A percentile compares a stretch with the other conserved stretches of the same genome.
phyloP scores from a whole-genome alignment of 2,888 invertebrate genomes.

The Trissolcus japonicus region DNA sequence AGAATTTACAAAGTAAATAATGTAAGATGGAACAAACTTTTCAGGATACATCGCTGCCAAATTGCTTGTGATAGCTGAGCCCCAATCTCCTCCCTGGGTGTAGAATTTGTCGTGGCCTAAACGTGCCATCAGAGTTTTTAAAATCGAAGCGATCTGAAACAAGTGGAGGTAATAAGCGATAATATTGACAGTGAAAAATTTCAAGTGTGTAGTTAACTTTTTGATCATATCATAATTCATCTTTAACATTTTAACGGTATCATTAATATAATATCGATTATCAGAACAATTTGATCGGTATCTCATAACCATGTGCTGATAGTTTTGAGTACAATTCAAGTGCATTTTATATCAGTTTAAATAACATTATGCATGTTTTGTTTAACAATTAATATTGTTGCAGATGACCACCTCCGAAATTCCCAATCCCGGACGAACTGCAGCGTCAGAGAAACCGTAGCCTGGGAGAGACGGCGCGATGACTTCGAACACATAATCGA shows the following conservation, averaged over 20 bases:
- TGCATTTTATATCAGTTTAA: too few species aligned
- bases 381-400: too few species aligned
- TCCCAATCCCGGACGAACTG: slow-evolving; percentile 77
- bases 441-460: slow-evolving; percentile 82
- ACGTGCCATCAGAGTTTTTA: slow-evolving; percentile 79
- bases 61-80: slow-evolving; percentile 75
- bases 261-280: too few species aligned
- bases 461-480: slow-evolving; percentile 84
- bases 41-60: slow-evolving; percentile 78
- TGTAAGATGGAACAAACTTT: slow-evolving; percentile 60
- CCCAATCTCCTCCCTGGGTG: slow-evolving; percentile 83
- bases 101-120: slow-evolving; percentile 79
- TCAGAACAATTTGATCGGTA: too few species aligned
- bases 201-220: too few species aligned
- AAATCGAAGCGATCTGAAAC: slow-evolving; percentile 73
- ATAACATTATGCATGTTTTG: background rate
- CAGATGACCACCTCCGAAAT: slow-evolving; percentile 62
- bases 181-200: background rate
- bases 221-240: background rate
- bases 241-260: too few species aligned
- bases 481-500: slow-evolving; percentile 83
- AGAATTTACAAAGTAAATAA: background rate
- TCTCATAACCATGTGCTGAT: too few species aligned
- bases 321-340: too few species aligned
- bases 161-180: background rate